Conservation (phyloP, 92 coral and sea anemone species). For the Palythoa grandiflora region DNA sequence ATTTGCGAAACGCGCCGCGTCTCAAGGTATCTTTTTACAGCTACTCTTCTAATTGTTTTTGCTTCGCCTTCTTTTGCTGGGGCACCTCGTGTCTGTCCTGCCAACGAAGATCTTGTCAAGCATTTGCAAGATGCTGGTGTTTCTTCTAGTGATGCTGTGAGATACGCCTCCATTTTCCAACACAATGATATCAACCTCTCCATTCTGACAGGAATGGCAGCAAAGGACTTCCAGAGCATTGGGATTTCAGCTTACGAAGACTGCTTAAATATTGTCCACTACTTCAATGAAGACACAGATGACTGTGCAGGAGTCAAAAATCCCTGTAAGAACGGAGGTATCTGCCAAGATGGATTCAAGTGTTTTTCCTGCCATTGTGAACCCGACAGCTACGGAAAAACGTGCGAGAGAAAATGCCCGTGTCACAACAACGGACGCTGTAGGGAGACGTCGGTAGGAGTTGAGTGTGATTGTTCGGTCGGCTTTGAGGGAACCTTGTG, state of each 20-base stretch:
- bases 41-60: too few species aligned
- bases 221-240: conserved; percentile 54
- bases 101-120: conserved; percentile 17
- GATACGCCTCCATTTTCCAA: conserved; percentile 50
- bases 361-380: conserved; percentile 53
- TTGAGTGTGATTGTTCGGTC: conserved; percentile 51
- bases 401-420: conserved; percentile 48
- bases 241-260: conserved; percentile 70
- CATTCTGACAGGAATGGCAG: conserved; percentile 52
- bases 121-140: conserved; percentile 62
- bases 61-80: not conserved
- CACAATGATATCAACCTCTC: conserved; percentile 57
- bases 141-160: conserved; percentile 20
- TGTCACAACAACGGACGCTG: conserved; percentile 54
- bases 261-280: conserved; percentile 66
- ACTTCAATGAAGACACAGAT: conserved; percentile 56
- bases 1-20: too few species aligned
- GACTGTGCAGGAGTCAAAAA: conserved; percentile 49
- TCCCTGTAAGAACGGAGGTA: conserved; percentile 44
- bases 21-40: too few species aligned
- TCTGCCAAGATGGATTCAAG: conserved; percentile 58
- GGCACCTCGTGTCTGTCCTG: not conserved
- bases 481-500: conserved; percentile 50
- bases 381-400: conserved; percentile 51
- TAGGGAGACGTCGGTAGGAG: conserved; percentile 25